Evolutionary conservation across 2,113 vertebrate species (phyloP).

Genomic region (Acanthochromis polyacanthus): DNA sequence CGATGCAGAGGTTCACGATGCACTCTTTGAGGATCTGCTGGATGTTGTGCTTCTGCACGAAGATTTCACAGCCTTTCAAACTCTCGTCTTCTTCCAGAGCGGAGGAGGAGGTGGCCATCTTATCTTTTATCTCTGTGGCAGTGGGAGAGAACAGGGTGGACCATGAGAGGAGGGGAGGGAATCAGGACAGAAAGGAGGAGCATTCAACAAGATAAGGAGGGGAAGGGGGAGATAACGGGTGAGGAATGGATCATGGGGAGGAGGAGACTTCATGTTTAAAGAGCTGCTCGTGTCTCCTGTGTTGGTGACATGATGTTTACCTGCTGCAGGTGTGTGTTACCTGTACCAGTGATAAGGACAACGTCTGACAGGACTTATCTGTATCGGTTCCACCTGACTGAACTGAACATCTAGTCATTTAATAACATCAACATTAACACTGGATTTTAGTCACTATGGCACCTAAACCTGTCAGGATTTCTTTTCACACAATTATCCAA

Average conservation of each 20-base stretch:
- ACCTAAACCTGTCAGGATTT: too few species aligned
- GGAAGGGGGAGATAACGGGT: not conserved
- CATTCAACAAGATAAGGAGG: slow-evolving; percentile 6
- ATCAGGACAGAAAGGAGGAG: slow-evolving; percentile 20
- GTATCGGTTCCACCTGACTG: too few species aligned
- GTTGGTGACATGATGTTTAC: not conserved
- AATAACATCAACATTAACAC: too few species aligned
- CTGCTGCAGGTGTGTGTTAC: not conserved
- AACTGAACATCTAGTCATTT: too few species aligned
- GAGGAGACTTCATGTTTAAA: slow-evolving; percentile 18
- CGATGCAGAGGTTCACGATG: slow-evolving; percentile 95
- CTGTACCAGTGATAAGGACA: too few species aligned
- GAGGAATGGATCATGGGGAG: not conserved
- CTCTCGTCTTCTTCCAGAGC: slow-evolving; percentile 94
- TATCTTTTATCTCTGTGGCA: slow-evolving; percentile 81
- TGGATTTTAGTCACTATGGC: too few species aligned
- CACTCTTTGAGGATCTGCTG: slow-evolving; percentile 97
- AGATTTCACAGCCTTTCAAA: slow-evolving; percentile 94
- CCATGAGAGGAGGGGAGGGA: slow-evolving; percentile 67
- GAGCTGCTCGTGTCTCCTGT: slow-evolving; percentile 4
- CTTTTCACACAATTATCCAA: too few species aligned
- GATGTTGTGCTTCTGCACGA: slow-evolving; percentile 95
- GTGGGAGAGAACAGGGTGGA: slow-evolving; percentile 70
- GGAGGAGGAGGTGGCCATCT: slow-evolving; percentile 93
- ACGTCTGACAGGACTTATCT: too few species aligned